A percentile compares a stretch with the other conserved stretches of the same genome.
phyloP scores from a whole-genome alignment of 2,797 vertebrate species.

The Macrochelys suwanniensis region DNA sequence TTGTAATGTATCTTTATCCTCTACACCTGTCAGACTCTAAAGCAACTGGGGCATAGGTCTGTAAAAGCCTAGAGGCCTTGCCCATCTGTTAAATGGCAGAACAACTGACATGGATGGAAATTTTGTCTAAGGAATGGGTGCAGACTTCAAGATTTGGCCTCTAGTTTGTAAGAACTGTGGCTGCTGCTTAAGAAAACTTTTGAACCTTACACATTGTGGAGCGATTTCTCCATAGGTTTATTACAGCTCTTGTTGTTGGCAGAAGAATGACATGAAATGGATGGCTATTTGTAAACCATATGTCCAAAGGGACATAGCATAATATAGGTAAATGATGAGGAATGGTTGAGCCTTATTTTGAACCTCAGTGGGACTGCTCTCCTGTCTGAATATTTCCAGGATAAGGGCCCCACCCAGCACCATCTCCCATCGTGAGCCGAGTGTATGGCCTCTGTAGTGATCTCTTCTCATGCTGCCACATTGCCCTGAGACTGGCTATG shows the following conservation, averaged over 20 bases:
- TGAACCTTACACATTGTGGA: background rate
- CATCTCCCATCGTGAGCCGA: rapidly evolving
- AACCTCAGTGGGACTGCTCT: background rate
- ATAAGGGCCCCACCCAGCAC: background rate
- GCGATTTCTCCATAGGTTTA: background rate
- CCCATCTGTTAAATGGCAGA: background rate
- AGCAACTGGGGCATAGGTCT: background rate
- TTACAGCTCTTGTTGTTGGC: background rate
- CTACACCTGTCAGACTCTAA: background rate
- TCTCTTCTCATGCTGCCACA: background rate
- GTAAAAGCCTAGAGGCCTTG: background rate
- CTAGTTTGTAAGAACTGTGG: background rate
- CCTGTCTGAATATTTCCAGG: background rate
- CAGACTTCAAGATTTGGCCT: background rate
- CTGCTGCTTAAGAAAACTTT: background rate
- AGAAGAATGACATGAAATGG: background rate
- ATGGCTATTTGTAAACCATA: background rate
- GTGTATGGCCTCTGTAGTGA: background rate
- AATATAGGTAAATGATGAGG: background rate
- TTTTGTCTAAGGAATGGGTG: background rate
- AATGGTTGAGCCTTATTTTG: background rate
- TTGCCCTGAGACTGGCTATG: background rate
- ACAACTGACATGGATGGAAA: background rate
- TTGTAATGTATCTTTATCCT: background rate
- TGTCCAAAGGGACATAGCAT: background rate